Conservation (phyloP, 2,113 vertebrate genomes). For the Numenius arquata region DNA sequence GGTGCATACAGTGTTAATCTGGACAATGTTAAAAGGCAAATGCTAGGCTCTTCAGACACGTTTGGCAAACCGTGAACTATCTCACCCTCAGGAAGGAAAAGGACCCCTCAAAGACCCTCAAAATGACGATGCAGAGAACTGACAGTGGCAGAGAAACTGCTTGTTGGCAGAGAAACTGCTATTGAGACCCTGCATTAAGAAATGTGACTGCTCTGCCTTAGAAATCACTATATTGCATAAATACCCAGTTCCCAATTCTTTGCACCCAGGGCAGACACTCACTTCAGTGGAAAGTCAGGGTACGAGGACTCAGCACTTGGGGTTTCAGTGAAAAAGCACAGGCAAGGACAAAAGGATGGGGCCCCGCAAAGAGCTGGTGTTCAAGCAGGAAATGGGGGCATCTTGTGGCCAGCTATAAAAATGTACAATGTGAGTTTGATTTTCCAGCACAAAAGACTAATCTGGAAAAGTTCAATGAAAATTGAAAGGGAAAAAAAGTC, state of each 20-base stretch:
- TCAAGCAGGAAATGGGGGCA: conserved; percentile 43
- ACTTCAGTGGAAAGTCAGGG: neutral
- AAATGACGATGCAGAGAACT: neutral
- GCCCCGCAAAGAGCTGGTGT: neutral
- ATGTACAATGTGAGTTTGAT: neutral
- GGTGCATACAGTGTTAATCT: neutral
- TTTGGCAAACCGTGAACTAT: neutral
- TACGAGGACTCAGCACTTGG: rapidly evolving
- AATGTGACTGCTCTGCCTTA: neutral
- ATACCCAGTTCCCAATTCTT: neutral
- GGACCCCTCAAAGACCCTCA: neutral
- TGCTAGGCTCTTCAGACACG: neutral
- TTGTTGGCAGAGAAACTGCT: neutral
- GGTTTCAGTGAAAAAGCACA: neutral
- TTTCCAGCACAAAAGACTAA: neutral
- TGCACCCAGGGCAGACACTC: neutral
- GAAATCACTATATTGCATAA: neutral
- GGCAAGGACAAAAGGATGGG: neutral
- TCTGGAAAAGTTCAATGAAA: neutral
- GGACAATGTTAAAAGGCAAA: neutral
- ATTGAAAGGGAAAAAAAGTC: neutral
- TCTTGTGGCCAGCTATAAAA: conserved; percentile 58
- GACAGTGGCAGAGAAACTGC: neutral
- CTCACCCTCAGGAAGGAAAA: neutral
- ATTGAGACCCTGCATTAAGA: neutral